These are phyloP conservation scores for Polypedilum vanderplanki DNA, from an alignment of 1,140 invertebrate species.

Conservation along the genomic window DNA sequence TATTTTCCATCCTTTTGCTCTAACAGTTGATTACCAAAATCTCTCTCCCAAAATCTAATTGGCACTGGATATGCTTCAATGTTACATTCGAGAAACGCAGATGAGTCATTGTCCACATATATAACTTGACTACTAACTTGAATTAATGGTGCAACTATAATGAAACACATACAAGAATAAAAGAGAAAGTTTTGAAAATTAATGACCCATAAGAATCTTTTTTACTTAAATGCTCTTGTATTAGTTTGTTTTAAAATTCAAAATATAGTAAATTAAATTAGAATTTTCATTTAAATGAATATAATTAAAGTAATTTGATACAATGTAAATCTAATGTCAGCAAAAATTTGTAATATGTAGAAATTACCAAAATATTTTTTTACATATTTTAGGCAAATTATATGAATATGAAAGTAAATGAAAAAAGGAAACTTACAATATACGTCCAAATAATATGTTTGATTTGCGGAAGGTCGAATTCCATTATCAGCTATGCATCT, in stretches of 20 bases:
- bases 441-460: conserved; percentile 74
- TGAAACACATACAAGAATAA: conserved; percentile 34
- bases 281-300: too few species aligned
- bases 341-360: not conserved
- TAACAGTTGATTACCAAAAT: conserved; percentile 62
- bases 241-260: too few species aligned
- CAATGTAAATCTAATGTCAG: not conserved
- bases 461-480: conserved; percentile 70
- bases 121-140: conserved; percentile 67
- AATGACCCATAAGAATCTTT: not conserved
- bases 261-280: too few species aligned
- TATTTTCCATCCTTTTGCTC: conserved; percentile 55
- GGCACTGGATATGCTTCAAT: conserved; percentile 84
- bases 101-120: conserved; percentile 59
- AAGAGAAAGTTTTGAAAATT: conserved; percentile 29
- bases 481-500: conserved; percentile 83
- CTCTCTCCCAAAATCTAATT: conserved; percentile 75
- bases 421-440: conserved; percentile 64
- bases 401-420: too few species aligned
- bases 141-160: conserved; percentile 74
- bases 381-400: not conserved
- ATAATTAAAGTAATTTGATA: too few species aligned
- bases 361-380: not conserved
- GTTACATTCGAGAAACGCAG: conserved; percentile 70
- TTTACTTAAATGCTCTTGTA: not conserved